Evolutionary conservation across 2,888 invertebrate genomes (phyloP), one percentile per base, ranked within the genome.

Genomic region (Notocelia uddmanniana): DNA sequence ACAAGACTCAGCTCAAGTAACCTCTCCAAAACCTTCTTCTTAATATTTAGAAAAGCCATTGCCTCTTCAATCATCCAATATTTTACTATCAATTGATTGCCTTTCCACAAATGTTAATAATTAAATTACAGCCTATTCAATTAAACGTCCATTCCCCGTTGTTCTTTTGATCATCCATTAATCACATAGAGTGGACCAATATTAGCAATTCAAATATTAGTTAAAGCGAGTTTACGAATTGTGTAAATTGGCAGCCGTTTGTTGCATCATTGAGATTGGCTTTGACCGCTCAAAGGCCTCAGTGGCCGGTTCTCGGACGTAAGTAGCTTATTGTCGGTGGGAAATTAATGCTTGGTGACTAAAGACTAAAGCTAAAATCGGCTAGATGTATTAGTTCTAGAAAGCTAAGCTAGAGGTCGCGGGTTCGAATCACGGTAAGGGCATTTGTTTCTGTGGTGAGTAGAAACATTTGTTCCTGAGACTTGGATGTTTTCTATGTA

Each of bases 191-290:
- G 52, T 62, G 31, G 10, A 60, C 19, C 52, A 64, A 52, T 69
- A 69, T 62, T 62, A 62, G 54, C 69, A 52, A 23, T 68, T 54
- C 26, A 60, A 60, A 68, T 68, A 37, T 52, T 60, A 68, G 68
- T 60, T 59, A 3, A 55, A n/a, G 18, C 15, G 18, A 37, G 19
- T 60, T 60, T 54, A 68, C 60, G 41, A 54, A 37, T 37, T 41
- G 60, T 23, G 18, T 26, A 54, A 68, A 52, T 60, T 50, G 18
- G 34, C 37, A 15, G 34, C n/a, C 50, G 60, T 60, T 60, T 59
- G 60, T n/a, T 60, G 41, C 60, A 60, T 68, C 54, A 68, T 54
- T 68, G 21, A 59, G 18, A 23, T 15, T 31, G 26, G 48, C 64
- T 37, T 52, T 64, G 21, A 6, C n/a, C 45, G 48, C 37, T 59